These are phyloP conservation scores for Eonycteris spelaea DNA, from an alignment of 2,113 vertebrate species.

Conservation along the genomic window DNA sequence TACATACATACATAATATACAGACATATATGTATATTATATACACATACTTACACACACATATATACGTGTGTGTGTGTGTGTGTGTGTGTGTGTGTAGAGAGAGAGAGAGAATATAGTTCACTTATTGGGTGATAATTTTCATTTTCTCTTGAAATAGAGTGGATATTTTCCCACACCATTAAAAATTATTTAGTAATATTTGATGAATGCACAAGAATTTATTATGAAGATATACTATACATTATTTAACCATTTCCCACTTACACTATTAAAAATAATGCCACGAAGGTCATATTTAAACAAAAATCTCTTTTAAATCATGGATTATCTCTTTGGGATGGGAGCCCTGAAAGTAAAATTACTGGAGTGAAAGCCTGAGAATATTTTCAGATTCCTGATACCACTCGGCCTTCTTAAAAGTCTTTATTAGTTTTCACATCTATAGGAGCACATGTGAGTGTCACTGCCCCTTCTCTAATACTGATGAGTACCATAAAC, in stretches of 20 bases:
- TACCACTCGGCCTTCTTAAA: not conserved
- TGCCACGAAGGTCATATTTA: not conserved
- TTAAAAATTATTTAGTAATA: conserved; percentile 13
- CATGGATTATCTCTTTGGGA: not conserved
- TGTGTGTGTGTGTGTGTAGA: too few species aligned
- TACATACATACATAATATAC: too few species aligned
- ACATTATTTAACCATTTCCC: not conserved
- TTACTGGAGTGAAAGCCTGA: not conserved
- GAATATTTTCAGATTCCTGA: not conserved
- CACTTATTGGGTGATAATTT: not conserved
- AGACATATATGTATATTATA: too few species aligned
- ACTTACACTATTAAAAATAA: conserved; percentile 21
- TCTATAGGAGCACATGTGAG: not conserved
- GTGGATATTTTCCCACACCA: not conserved
- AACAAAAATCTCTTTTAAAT: not conserved
- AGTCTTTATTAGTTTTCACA: not conserved
- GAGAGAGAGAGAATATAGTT: not conserved
- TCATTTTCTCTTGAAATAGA: conserved; percentile 4
- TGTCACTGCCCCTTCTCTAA: not conserved
- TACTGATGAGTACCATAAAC: not conserved
- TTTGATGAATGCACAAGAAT: not conserved
- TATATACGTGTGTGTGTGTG: too few species aligned
- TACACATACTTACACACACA: too few species aligned
- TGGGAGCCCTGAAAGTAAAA: not conserved
- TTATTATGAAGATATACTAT: not conserved